Conservation (phyloP, 2,888 invertebrate species). For the Ferdinandea cuprea region DNA sequence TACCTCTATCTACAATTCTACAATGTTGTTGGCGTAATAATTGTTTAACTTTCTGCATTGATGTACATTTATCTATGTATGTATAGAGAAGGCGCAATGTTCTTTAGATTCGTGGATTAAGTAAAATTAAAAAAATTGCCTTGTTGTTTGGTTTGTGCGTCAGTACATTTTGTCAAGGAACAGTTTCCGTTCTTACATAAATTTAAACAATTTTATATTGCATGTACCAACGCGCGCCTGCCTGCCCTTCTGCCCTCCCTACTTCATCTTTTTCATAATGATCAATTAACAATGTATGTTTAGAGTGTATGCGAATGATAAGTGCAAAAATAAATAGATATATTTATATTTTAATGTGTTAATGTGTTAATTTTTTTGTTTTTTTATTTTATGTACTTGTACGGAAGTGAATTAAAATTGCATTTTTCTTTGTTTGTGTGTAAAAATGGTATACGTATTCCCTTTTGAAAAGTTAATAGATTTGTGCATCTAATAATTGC, state of each 20-base stretch:
- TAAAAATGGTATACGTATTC: slow-evolving; percentile 63
- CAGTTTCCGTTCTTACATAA: neutral
- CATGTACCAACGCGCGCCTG: too few relatives aligned
- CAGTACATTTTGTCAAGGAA: neutral
- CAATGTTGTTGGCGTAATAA: slow-evolving; percentile 19
- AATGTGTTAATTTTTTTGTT: slow-evolving; percentile 38
- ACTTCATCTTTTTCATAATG: neutral
- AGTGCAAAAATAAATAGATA: slow-evolving; percentile 67
- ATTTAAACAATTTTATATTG: too few relatives aligned
- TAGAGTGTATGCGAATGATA: slow-evolving; percentile 49
- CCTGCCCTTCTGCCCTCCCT: neutral
- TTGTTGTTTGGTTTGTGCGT: neutral
- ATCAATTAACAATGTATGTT: slow-evolving; percentile 31
- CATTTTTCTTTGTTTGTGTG: slow-evolving; percentile 32
- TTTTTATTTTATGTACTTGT: slow-evolving; percentile 47
- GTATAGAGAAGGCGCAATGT: neutral
- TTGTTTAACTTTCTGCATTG: neutral
- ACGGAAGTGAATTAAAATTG: slow-evolving; percentile 58
- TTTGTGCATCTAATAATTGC: slow-evolving; percentile 72
- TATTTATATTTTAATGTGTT: slow-evolving; percentile 51
- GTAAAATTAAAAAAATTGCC: neutral
- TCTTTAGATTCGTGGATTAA: neutral
- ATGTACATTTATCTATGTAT: neutral
- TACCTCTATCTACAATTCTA: slow-evolving; percentile 18
- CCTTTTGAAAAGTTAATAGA: slow-evolving; percentile 60